These are phyloP conservation scores for Nesogale talazaci DNA, from an alignment of 2,113 vertebrate genomes.

Conservation along the genomic window DNA sequence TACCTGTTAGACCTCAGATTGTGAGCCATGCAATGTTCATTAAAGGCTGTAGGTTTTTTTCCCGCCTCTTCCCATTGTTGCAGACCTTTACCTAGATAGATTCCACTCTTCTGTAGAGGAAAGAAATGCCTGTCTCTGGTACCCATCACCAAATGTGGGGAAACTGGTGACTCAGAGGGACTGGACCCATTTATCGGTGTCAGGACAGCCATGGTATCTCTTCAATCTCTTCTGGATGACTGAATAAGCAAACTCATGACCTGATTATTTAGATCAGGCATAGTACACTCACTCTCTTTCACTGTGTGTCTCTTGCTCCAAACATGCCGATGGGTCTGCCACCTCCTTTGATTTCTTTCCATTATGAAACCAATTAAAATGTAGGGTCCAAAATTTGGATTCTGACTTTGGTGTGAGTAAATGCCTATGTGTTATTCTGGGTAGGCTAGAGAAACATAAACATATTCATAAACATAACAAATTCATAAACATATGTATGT, in stretches of 20 bases:
- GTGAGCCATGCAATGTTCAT: neutral
- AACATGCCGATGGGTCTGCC: neutral
- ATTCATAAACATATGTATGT: too few relatives aligned
- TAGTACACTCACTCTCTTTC: too few relatives aligned
- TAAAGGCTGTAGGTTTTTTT: neutral
- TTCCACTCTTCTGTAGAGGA: neutral
- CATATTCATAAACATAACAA: too few relatives aligned
- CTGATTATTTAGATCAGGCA: neutral
- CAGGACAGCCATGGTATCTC: neutral
- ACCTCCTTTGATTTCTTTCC: neutral
- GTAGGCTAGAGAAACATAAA: too few relatives aligned
- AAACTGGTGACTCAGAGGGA: neutral
- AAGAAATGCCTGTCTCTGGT: neutral
- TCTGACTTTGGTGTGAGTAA: neutral
- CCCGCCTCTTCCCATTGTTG: neutral
- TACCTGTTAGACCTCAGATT: neutral
- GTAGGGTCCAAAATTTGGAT: too few relatives aligned
- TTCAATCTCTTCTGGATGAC: neutral
- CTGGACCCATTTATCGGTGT: neutral
- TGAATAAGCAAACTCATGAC: neutral
- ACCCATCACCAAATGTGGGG: neutral
- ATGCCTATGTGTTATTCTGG: too few relatives aligned
- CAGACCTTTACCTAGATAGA: rapidly evolving
- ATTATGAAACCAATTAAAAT: neutral
- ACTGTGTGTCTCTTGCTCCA: neutral